Evolutionary conservation across 2,113 vertebrate genomes (phyloP), one percentile per base, ranked within the genome.

Genomic region (Daphoenositta chrysoptera): DNA sequence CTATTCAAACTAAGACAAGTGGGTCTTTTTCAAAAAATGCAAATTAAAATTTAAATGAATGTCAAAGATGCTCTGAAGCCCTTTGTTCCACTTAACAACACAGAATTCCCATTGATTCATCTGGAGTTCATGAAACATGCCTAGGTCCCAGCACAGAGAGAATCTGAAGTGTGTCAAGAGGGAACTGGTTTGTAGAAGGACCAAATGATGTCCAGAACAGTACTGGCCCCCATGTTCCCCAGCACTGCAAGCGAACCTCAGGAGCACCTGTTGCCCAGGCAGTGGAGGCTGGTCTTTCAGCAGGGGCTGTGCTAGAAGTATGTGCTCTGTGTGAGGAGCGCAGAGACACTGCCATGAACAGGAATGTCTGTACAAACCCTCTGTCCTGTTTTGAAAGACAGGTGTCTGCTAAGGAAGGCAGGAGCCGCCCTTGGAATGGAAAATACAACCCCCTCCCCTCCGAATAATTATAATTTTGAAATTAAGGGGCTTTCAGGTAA

Each of bases 241-340:
- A 54, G n/a, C 23, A 18, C 48, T 60, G 24, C 24, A n/a, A 68
- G 35, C 60, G 78, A 56, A 61, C 48, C 3, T 3, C 65, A 37
- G 35, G 50, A 53, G 5, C 27, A 66, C 6, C 2, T 1, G 1
- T 18, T 6, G 6, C 39, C 26, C 48, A 42, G 81, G 65, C 69
- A 91, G 72, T 31, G 48, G 40, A 40, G 2, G 1, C 44, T 23
- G 37, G 10, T 44, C 30, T 64, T 73, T 15, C 33, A 33, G 48
- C 56, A 78, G 48, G 18, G 28, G 11, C 56, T 83, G 30, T 71
- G 39, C 61, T 28, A 53, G 37, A 54, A 48, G 47, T 23, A 48
- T 4, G 4, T 48, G 13, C 47, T 75, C 35, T 10, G 1, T 24
- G 14, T 23, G 39, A 0, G 0, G 40, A 37, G 19, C 7, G 10